Base-by-base conservation (phyloP, 2,113 vertebrate genomes). In the Micronycteris hirsuta region DNA sequence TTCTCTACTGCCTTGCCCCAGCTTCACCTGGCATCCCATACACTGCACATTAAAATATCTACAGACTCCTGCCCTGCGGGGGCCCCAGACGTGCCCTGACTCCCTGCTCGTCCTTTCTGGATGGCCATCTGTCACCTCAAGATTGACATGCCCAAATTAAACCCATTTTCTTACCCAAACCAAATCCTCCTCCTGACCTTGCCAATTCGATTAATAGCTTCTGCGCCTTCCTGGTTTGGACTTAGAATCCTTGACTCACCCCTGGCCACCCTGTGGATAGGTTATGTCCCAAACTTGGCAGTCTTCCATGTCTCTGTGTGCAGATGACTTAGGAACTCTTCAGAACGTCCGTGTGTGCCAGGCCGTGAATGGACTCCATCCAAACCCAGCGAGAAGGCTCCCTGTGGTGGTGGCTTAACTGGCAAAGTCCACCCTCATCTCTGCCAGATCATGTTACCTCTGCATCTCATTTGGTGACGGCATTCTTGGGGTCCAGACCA, bases 81-180 rank as follows among this genome's bases (percentile, higher is more conserved):
- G 76, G 7, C 49, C 87, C 20, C n/a, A n/a, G 77, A 52, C 0
- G 0, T 28, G 33, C 10, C 8, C 89, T 89, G 45, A 19, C 84
- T 83, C 88, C 36, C n/a, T 17, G 38, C n/a, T 16, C 89, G 12
- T 43, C 56, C 67, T 61, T 74, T 63, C 70, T n/a, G 33, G 22
- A 45, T 71, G 20, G n/a, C 76, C 63, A 58, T 86, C 74, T 87
- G 90, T 78, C 68, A 56, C 28, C 63, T 73, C 67, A 67, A 65
- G 78, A 86, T 8, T 1, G 17, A 45, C 28, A 52, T 41, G 38
- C 15, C 14, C 14, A 43, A 43, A n/a, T 3, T 15, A 49, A 82
- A 33, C 38, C 36, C 38, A 11, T 77, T 89, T 80, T 47, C 58
- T 47, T n/a, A 41, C n/a, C 54, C 2, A 4, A 56, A 87, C 28